Evolutionary conservation across 2,113 vertebrate species (phyloP).

Genomic region (Phylloscopus trochilus): DNA sequence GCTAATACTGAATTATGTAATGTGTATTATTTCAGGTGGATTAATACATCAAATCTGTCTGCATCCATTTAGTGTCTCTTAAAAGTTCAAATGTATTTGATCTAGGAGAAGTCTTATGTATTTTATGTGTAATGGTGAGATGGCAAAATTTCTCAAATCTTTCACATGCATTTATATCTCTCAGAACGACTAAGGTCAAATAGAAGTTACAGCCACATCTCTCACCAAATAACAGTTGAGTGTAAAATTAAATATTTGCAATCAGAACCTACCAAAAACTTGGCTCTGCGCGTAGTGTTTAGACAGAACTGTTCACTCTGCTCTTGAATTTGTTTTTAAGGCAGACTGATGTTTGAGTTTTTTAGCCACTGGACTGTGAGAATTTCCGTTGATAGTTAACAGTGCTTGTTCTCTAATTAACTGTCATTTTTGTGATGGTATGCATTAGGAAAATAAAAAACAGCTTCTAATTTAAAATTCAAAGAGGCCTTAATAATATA

Average conservation of each 20-base stretch:
- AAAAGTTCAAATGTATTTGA: conserved; percentile 45
- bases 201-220: conserved; percentile 2
- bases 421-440: neutral
- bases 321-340: neutral
- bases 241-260: conserved; percentile 37
- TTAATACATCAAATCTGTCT: conserved; percentile 67
- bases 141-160: conserved; percentile 41
- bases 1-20: conserved; percentile 65
- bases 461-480: neutral
- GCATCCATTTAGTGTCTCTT: conserved; percentile 33
- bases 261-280: neutral
- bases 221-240: conserved; percentile 20
- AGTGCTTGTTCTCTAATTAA: neutral
- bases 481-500: neutral
- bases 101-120: conserved; percentile 33
- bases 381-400: neutral
- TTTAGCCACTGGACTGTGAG: neutral
- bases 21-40: conserved; percentile 42
- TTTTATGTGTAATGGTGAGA: conserved; percentile 26
- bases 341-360: neutral
- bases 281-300: neutral
- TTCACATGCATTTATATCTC: conserved; percentile 28
- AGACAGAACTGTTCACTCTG: neutral
- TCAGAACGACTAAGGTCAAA: conserved; percentile 44
- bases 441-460: neutral